Evolutionary conservation across 2,888 invertebrate genomes (phyloP).

Genomic region (Griposia aprilina): DNA sequence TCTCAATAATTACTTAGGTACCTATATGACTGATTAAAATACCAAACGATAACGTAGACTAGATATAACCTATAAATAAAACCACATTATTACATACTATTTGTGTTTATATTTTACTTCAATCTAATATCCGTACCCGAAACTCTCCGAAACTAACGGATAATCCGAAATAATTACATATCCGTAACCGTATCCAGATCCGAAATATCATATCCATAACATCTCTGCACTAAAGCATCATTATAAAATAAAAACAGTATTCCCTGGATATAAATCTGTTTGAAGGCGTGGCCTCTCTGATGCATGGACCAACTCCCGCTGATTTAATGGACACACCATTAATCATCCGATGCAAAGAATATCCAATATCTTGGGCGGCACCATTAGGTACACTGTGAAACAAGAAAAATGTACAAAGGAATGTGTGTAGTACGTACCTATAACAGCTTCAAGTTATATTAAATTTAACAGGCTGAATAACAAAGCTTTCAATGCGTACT

Average conservation of each 20-base stretch:
- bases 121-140: too few species aligned
- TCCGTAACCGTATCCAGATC: too few species aligned
- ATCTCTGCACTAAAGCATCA: constrained; percentile 30
- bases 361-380: constrained; percentile 4
- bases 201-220: too few species aligned
- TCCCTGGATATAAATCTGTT: constrained; percentile 33
- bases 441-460: neutral
- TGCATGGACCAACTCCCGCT: constrained; percentile 2
- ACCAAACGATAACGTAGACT: too few species aligned
- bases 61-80: too few species aligned
- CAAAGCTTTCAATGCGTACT: too few species aligned
- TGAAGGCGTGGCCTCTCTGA: constrained; percentile 29
- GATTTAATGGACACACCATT: constrained; percentile 30
- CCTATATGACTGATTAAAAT: too few species aligned
- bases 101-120: too few species aligned
- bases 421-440: neutral
- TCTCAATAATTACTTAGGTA: too few species aligned
- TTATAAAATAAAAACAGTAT: constrained; percentile 24
- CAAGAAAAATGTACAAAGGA: neutral
- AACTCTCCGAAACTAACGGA: too few species aligned
- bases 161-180: too few species aligned
- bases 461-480: neutral
- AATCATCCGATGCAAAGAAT: constrained; percentile 31
- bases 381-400: neutral
- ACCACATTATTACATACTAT: too few species aligned